These are phyloP conservation scores for Hippocampus abdominalis DNA, from an alignment of 2,113 vertebrate genomes.

Conservation along the genomic window DNA sequence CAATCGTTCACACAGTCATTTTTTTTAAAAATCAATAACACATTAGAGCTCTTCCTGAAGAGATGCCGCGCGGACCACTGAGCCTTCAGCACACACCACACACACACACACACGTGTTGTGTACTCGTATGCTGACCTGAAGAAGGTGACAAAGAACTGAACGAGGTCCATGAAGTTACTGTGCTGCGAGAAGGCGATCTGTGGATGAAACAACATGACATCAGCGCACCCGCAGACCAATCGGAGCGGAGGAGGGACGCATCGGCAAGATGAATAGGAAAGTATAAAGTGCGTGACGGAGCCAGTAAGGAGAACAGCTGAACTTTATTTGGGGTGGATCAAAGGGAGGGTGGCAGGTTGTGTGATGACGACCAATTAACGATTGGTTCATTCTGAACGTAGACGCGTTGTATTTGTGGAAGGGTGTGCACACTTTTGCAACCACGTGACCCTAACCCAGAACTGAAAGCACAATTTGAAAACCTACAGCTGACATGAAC, in stretches of 20 bases:
- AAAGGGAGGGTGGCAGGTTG: too few relatives aligned
- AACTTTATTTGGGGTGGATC: too few relatives aligned
- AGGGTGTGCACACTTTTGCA: too few relatives aligned
- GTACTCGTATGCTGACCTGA: slow-evolving; percentile 81
- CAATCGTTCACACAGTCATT: slow-evolving; percentile 29
- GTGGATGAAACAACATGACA: slow-evolving; percentile 34
- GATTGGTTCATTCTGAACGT: too few relatives aligned
- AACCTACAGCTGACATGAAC: too few relatives aligned
- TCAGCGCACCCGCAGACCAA: not conserved
- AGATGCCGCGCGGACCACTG: slow-evolving; percentile 16
- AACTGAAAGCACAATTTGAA: too few relatives aligned
- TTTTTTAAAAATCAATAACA: slow-evolving; percentile 54
- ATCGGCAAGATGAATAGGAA: too few relatives aligned
- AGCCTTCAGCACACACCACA: slow-evolving; percentile 30
- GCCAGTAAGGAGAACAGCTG: too few relatives aligned
- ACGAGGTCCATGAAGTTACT: slow-evolving; percentile 99
- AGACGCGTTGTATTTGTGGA: too few relatives aligned
- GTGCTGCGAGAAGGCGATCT: slow-evolving; percentile 99
- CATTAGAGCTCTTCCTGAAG: slow-evolving; percentile 55
- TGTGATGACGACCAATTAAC: too few relatives aligned
- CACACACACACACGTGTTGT: not conserved
- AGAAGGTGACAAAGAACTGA: slow-evolving; percentile 99
- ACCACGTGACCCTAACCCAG: too few relatives aligned
- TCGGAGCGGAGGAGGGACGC: not conserved
- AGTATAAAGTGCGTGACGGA: too few relatives aligned